These are phyloP conservation scores for Acomys russatus DNA, from an alignment of 2,797 vertebrate genomes.

Conservation along the genomic window DNA sequence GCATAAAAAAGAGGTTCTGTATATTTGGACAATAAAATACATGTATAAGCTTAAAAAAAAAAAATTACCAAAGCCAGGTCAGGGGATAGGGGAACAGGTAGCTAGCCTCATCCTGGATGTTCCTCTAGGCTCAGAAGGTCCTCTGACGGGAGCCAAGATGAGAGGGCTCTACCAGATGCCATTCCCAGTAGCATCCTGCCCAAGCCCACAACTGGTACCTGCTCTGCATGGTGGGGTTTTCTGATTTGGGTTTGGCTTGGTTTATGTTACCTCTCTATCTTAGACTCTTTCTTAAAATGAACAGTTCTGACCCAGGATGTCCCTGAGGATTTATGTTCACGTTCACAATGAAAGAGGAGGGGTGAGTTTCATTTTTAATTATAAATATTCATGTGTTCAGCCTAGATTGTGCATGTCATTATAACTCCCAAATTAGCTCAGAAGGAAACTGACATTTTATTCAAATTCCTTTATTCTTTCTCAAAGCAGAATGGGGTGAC, in stretches of 20 bases:
- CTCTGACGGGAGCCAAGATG: not conserved
- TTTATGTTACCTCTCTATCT: constrained; percentile 48
- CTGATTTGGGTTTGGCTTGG: not conserved
- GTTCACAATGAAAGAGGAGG: constrained; percentile 45
- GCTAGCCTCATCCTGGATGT: not conserved
- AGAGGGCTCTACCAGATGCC: not conserved
- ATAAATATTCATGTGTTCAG: constrained; percentile 83
- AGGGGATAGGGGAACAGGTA: accelerated
- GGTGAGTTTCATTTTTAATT: constrained; percentile 80
- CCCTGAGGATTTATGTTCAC: constrained; percentile 67
- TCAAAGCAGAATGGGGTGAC: constrained; percentile 69
- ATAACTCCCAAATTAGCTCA: constrained; percentile 82
- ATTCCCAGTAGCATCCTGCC: too few relatives aligned
- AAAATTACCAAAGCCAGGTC: not conserved
- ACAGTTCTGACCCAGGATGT: constrained; percentile 57
- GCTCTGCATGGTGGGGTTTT: not conserved
- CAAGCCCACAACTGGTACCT: not conserved
- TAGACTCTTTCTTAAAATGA: constrained; percentile 67
- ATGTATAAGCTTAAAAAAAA: not conserved
- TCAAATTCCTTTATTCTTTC: constrained; percentile 78
- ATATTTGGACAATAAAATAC: constrained; percentile 22
- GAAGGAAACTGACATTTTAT: constrained; percentile 81
- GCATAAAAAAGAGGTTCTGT: not conserved
- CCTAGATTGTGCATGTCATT: constrained; percentile 79
- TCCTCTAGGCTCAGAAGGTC: not conserved